phyloP scores from a whole-genome alignment of 2,113 vertebrate species.

The Eolophus roseicapilla region DNA sequence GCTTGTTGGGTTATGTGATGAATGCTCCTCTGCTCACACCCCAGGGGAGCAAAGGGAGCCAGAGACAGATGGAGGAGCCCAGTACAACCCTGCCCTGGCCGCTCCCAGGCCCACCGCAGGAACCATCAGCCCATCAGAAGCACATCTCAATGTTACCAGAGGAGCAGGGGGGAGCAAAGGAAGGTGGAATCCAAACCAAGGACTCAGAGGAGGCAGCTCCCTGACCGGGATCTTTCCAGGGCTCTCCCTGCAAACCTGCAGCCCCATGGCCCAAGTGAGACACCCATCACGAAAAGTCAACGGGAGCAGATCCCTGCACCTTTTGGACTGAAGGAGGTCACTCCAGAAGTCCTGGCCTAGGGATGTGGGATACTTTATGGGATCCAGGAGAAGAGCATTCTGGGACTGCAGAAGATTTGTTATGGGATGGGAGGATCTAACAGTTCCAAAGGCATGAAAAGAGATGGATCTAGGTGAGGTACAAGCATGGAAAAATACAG shows the following conservation, averaged over 20 bases:
- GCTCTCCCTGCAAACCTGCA: not conserved
- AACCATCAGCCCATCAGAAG: not conserved
- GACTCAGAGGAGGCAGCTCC: not conserved
- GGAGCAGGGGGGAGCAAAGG: not conserved
- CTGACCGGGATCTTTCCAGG: not conserved
- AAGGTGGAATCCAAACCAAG: not conserved
- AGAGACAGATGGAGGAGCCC: not conserved
- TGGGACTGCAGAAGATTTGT: not conserved
- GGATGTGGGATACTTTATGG: not conserved
- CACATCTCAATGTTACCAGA: not conserved
- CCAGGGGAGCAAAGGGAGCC: not conserved
- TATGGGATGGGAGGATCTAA: not conserved
- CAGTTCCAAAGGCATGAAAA: not conserved
- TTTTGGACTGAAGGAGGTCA: not conserved
- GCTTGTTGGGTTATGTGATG: not conserved
- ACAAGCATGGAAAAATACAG: not conserved
- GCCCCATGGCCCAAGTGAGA: accelerated
- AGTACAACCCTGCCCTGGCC: not conserved
- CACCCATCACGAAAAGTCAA: not conserved
- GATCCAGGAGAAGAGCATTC: not conserved
- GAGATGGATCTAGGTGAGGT: not conserved
- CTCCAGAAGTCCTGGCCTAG: not conserved
- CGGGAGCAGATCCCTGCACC: not conserved
- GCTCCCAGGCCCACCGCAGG: too few relatives aligned
- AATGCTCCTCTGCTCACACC: not conserved